Evolutionary conservation across 2,888 invertebrate genomes (phyloP).

Genomic region (Ophioninae sp.): DNA sequence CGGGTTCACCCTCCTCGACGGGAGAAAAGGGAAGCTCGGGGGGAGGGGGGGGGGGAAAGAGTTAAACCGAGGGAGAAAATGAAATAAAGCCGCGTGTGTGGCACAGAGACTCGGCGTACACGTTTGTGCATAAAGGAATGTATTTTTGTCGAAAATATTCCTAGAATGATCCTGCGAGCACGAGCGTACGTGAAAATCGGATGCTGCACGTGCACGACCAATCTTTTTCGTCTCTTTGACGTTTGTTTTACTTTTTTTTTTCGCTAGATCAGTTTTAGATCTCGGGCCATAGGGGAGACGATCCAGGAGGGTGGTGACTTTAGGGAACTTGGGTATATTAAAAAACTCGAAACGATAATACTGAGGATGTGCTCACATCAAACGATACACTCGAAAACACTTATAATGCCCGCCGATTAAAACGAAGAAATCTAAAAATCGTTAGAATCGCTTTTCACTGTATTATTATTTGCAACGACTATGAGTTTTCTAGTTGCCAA

Average conservation of each 20-base stretch:
- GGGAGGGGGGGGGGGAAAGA: not conserved
- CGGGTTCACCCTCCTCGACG: not conserved
- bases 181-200: not conserved
- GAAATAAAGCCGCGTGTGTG: conserved; percentile 36
- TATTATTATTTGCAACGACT: no score
- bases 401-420: no score
- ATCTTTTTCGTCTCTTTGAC: not conserved
- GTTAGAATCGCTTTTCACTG: no score
- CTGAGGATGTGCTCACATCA: no score
- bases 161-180: conserved; percentile 2
- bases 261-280: conserved; percentile 30
- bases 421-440: no score
- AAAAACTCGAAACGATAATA: no score
- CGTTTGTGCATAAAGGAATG: conserved; percentile 1
- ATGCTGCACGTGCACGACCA: conserved; percentile 16
- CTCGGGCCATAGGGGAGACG: not conserved
- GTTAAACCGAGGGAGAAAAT: conserved; percentile 23
- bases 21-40: not conserved
- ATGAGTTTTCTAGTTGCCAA: no score
- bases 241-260: not conserved
- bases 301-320: not conserved
- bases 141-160: conserved; percentile 23
- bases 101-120: conserved; percentile 1
- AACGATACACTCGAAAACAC: no score
- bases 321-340: not conserved